Evolutionary conservation across 2,113 vertebrate species (phyloP).

Genomic region (Cochlearius cochlearius): DNA sequence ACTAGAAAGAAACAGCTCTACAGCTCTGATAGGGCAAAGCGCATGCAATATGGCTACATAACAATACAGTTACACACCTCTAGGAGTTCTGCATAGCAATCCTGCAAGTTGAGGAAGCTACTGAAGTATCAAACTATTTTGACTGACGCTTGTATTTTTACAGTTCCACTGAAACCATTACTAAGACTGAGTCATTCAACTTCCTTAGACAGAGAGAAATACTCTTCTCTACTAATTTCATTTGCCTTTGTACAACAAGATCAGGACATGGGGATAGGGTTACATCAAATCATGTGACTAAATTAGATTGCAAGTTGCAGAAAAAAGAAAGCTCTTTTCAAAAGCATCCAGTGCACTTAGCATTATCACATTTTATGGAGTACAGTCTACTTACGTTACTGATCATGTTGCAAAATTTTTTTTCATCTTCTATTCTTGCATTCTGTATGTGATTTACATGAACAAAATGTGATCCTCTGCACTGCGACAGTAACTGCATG

Average conservation of each 20-base stretch:
- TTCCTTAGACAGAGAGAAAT: neutral
- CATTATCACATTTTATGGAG: neutral
- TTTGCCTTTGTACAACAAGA: neutral
- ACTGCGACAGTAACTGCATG: neutral
- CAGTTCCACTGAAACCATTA: neutral
- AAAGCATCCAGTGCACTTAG: neutral
- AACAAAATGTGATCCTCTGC: neutral
- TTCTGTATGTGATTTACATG: neutral
- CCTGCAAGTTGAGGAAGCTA: neutral
- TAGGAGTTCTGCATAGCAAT: fast-evolving
- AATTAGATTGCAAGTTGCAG: neutral
- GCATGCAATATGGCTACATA: neutral
- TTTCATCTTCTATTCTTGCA: neutral
- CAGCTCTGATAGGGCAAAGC: neutral
- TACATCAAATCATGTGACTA: neutral
- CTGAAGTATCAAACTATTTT: neutral
- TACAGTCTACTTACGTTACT: neutral
- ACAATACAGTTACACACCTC: neutral
- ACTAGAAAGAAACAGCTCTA: neutral
- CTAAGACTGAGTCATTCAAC: neutral
- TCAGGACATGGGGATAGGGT: neutral
- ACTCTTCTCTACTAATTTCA: neutral
- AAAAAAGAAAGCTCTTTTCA: neutral
- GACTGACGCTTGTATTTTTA: neutral
- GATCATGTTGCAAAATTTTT: neutral